Conservation (phyloP, 1,140 invertebrate genomes). For the Phocides pigmalion region DNA sequence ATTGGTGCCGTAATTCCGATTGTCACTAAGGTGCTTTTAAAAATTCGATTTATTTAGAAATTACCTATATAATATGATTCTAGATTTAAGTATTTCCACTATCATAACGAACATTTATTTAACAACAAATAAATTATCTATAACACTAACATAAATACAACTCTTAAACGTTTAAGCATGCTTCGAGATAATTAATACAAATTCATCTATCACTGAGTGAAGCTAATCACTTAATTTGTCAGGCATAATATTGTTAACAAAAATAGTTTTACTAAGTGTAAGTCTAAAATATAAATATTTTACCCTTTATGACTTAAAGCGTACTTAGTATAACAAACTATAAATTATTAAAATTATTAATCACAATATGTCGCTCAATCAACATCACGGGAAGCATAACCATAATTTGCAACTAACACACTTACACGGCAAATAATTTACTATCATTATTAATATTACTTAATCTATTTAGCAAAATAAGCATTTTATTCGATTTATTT, state of each 20-base stretch:
- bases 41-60: conserved; percentile 25
- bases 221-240: conserved; percentile 17
- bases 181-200: background rate
- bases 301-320: conserved; percentile 24
- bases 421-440: conserved; percentile 26
- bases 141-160: conserved; percentile 10
- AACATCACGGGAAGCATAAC: background rate
- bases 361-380: conserved; percentile 5
- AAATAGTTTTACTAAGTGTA: conserved; percentile 29
- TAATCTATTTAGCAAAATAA: conserved; percentile 26
- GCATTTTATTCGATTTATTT: conserved; percentile 17
- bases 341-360: conserved; percentile 20
- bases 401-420: conserved; percentile 5
- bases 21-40: conserved; percentile 25
- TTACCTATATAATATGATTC: conserved; percentile 16
- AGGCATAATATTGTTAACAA: conserved; percentile 33
- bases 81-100: conserved; percentile 12
- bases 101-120: conserved; percentile 17
- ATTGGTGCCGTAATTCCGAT: conserved; percentile 7
- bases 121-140: conserved; percentile 17
- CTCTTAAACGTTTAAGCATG: conserved; percentile 5
- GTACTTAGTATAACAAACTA: conserved; percentile 19
- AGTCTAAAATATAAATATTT: conserved; percentile 27
- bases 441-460: conserved; percentile 7
- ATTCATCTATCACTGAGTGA: conserved; percentile 13